These are phyloP conservation scores for Sapayoa aenigma DNA, from an alignment of 2,113 vertebrate genomes.

Conservation along the genomic window DNA sequence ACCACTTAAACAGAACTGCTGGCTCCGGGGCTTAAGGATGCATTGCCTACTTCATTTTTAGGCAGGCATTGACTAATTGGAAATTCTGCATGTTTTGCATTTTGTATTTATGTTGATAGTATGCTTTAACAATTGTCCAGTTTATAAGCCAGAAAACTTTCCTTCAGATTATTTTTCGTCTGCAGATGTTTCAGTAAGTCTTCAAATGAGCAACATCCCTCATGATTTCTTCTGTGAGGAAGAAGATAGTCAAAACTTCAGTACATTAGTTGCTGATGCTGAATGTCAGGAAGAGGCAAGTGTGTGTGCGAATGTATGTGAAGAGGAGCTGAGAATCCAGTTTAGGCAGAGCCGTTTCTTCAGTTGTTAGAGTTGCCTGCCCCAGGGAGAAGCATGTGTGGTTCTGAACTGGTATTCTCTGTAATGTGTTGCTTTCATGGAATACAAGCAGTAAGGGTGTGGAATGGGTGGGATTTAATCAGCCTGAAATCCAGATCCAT, in stretches of 20 bases:
- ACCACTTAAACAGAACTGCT: background rate
- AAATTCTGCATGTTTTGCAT: constrained; percentile 1
- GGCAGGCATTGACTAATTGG: background rate
- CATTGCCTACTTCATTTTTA: constrained; percentile 8
- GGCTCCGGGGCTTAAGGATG: background rate
- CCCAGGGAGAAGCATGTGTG: background rate
- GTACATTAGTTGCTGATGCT: background rate
- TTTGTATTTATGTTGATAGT: background rate
- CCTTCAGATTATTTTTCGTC: background rate
- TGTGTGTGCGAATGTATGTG: background rate
- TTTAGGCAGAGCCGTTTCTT: background rate
- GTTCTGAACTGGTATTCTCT: background rate
- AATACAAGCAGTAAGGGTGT: background rate
- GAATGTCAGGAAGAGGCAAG: background rate
- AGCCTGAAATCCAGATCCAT: background rate
- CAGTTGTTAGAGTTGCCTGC: background rate
- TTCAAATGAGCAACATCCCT: background rate
- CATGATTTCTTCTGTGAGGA: background rate
- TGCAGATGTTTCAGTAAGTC: background rate
- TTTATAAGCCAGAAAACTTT: background rate
- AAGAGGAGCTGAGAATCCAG: background rate
- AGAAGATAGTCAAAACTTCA: background rate
- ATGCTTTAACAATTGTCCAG: background rate
- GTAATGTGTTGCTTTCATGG: background rate
- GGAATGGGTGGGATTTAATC: background rate